Base-by-base conservation (phyloP, 2,797 vertebrate genomes). In the Melanotaenia pygmaea region DNA sequence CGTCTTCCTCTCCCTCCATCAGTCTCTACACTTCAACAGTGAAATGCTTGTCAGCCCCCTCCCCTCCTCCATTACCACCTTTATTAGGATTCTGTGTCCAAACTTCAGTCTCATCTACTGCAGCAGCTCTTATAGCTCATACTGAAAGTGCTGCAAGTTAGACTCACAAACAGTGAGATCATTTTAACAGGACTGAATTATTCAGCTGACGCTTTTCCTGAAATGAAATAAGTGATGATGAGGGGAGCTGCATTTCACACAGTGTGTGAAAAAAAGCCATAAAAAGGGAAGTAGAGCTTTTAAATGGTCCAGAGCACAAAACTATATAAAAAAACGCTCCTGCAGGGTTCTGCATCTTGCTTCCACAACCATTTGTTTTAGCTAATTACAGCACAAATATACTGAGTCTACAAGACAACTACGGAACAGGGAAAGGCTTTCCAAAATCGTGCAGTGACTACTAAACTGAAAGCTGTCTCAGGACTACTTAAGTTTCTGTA, bases 51-150 rank as follows among this genome's bases (percentile, higher is more conserved):
- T 94, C 77, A 73, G 81, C 81, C 66, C 82, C 80, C 82, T 85
- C 81, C 74, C 7, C 82, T 59, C 70, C 30, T 5, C 47, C 47
- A 20, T 50, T 50, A 51, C 3, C 86, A 76, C 82, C 79, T 81
- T 87, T 77, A 93, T 92, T 93, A 90, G 87, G 81, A 93, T 94
- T 93, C 92, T 87, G 79, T 54, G 81, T 85, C 77, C 79, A 85
- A 84, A 81, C 80, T 70, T 34, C 30, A 43, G 70, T 71, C 65
- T 60, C 14, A 54, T 72, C 59, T 73, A 38, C 58, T n/a, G 60
- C 64, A 57, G 61, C 62, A 11, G 54, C 64, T 6, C 61, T 69
- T 37, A 47, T 18, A 35, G 18, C 62, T 67, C 57, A 0, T 34
- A 58, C 64, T 10, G 16, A 56, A 40, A 28, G 20, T 11, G 24